Evolutionary conservation across 1,140 invertebrate genomes (phyloP), one percentile per base, ranked within the genome.

Genomic region (Neomicropteryx cornuta): DNA sequence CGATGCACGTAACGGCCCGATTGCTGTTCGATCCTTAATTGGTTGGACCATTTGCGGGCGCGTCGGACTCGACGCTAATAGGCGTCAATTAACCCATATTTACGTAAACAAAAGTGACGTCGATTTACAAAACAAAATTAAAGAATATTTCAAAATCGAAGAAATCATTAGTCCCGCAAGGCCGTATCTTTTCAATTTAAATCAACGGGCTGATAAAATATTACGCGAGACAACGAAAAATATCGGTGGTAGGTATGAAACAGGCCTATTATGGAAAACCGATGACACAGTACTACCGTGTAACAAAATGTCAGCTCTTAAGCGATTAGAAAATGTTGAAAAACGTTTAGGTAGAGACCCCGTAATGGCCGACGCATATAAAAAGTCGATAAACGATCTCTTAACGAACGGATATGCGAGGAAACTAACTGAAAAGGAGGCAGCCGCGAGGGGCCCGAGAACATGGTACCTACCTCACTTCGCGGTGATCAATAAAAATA

Each of bases 381-480:
- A 11, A 10, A 22, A 14, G 1, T 22, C 21, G 24, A 38, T 42
- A 2, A 5, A 22, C 1, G 16, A 38, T 11, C 23, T 32, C 8
- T 11, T 42, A 4, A 13, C 6, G 19, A 42, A 41, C 18, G 32
- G 33, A 13, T 46, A 38, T 13, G 37, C 36, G 10, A 21, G 31
- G 30, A 20, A 41, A 24, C 20, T 38, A 24, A 13, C 36, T n/a
- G 14, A 2, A 21, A 16, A 11, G 20, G 2, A 8, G 14, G 39
- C 27, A 18, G 11, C 5, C n/a, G 18, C 13, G 11, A 3, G 5
- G 18, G 5, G 18, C 13, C 10, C 18, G 19, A 17, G 36, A 18
- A 34, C 36, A 2, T 56, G 52, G 51, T 53, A 53, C 32, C 39
- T 56, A 22, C 51, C 52, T 14, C 51, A 54, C 23, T 57, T 55